Evolutionary conservation across 2,113 vertebrate genomes (phyloP).

Genomic region (Cyanistes caeruleus): DNA sequence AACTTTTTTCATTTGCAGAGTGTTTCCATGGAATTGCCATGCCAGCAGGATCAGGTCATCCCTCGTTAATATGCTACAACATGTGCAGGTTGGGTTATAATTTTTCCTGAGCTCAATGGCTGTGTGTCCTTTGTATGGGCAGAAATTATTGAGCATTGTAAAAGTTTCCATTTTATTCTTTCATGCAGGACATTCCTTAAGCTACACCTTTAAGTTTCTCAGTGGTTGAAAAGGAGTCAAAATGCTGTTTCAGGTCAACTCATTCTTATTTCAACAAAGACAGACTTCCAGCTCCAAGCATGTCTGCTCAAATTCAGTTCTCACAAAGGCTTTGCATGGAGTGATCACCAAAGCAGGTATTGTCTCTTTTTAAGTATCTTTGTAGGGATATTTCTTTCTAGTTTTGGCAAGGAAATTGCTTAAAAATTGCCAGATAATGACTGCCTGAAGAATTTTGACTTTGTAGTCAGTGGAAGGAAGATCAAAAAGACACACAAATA

Average conservation of each 20-base stretch:
- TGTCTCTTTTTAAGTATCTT: conserved; percentile 49
- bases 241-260: conserved; percentile 35
- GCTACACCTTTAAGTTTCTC: not conserved
- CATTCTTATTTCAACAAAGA: conserved; percentile 46
- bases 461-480: not conserved
- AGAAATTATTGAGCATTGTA: not conserved
- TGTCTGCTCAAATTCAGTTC: conserved; percentile 18
- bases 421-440: conserved; percentile 5
- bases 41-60: not conserved
- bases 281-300: not conserved
- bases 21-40: not conserved
- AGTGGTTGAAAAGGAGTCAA: not conserved
- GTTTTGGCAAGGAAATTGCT: conserved; percentile 46
- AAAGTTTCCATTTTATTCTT: not conserved
- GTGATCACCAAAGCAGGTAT: conserved; percentile 28
- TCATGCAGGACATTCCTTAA: not conserved
- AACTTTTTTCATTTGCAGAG: not conserved
- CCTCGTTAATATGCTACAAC: not conserved
- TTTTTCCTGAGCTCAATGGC: not conserved
- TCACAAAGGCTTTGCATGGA: conserved; percentile 29
- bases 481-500: not conserved
- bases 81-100: not conserved
- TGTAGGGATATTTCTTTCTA: not conserved
- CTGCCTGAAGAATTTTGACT: not conserved
- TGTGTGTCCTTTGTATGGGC: not conserved